These are phyloP conservation scores for Tarsius wallacei DNA, from an alignment of 2,797 vertebrate species.

Conservation along the genomic window DNA sequence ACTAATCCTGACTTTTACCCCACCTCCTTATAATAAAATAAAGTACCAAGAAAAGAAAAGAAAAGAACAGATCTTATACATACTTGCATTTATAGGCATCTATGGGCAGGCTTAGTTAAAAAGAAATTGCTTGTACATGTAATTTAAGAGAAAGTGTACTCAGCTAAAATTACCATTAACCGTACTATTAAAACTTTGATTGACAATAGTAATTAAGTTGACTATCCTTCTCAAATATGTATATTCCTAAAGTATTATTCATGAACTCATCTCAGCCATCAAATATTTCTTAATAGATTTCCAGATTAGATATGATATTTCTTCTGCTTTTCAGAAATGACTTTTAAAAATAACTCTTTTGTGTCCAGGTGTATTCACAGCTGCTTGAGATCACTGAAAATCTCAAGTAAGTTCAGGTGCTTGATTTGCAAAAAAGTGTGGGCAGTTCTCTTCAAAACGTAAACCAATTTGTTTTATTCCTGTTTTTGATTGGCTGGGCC, in stretches of 20 bases:
- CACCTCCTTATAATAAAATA: too few species aligned
- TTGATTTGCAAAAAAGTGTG: neutral
- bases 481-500: neutral
- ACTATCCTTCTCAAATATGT: conserved; percentile 52
- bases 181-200: conserved; percentile 67
- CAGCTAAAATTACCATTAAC: conserved; percentile 70
- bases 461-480: neutral
- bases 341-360: neutral
- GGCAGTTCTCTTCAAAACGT: neutral
- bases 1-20: too few species aligned
- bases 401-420: neutral
- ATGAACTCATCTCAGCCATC: conserved; percentile 45
- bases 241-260: conserved; percentile 48
- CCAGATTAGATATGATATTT: neutral
- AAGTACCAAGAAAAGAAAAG: too few species aligned
- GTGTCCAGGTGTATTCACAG: neutral
- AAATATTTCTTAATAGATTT: conserved; percentile 51
- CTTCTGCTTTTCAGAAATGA: neutral
- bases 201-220: conserved; percentile 65
- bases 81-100: conserved; percentile 3
- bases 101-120: conserved; percentile 4
- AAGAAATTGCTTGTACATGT: conserved; percentile 10
- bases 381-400: neutral
- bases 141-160: conserved; percentile 15
- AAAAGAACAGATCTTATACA: neutral